Base-by-base conservation (phyloP, 2,888 invertebrate genomes). In the Nycteola revayana region DNA sequence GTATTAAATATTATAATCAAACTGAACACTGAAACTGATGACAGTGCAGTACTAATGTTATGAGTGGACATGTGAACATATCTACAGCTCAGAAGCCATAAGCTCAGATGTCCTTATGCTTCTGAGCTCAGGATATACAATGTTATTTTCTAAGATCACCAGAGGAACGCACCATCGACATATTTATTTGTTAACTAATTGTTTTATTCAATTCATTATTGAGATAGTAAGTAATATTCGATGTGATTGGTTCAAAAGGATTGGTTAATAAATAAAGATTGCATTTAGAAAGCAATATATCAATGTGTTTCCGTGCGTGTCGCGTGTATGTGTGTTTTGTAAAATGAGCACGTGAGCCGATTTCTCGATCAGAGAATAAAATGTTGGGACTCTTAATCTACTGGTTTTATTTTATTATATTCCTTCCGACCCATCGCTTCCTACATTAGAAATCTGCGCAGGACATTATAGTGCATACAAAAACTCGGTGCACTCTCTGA, bases 281-380 rank as follows among this genome's bases (percentile, higher is more conserved):
- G 21, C 21, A n/a, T 21, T 21, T 21, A 21, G n/a, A n/a, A n/a
- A n/a, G n/a, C n/a, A n/a, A n/a, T n/a, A 21, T 21, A 21, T 21
- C 3, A n/a, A 21, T 21, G 7, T 21, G 7, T 21, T 3, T 21
- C n/a, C 7, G n/a, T 21, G 21, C n/a, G 21, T 21, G 21, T 21
- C 3, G n/a, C 2, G 21, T 21, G 7, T 18, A 6, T 18, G 7
- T 21, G 21, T 21, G n/a, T 3, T 21, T n/a, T 21, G 21, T 21
- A n/a, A 5, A n/a, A 21, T 21, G 21, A 5, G n/a, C 24, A 25
- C 10, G 9, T 3, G 18, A 31, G 10, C 20, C 18, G 21, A 21
- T 21, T n/a, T 63, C 72, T 78, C 75, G 69, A 75, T 71, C 43
- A 65, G 69, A 69, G 61, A 73, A 73, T 74, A 75, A 62, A 70